phyloP scores from a whole-genome alignment of 2,797 vertebrate genomes.

The Carapus acus region DNA sequence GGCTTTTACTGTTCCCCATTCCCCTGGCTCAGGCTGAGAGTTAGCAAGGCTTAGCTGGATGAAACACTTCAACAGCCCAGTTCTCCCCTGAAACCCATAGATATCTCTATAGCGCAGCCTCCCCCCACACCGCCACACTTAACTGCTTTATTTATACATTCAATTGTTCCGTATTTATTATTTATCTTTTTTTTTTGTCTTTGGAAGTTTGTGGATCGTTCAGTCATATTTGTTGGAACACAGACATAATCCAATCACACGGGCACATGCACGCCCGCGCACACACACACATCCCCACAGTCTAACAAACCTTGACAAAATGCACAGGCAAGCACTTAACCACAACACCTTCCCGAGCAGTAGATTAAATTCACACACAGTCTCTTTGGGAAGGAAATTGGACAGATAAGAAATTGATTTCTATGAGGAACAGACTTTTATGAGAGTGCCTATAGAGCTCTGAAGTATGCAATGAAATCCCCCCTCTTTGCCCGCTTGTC shows the following conservation, averaged over 20 bases:
- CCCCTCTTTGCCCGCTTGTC: conserved; percentile 32
- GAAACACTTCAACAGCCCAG: conserved; percentile 73
- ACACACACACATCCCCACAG: conserved; percentile 24
- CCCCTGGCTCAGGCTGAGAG: conserved; percentile 74
- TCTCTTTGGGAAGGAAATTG: conserved; percentile 85
- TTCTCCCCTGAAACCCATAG: conserved; percentile 70
- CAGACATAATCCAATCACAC: conserved; percentile 25
- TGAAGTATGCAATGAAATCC: conserved; percentile 43
- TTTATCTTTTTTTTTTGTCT: conserved; percentile 47
- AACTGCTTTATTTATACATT: conserved; percentile 58
- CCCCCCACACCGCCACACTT: conserved; percentile 57
- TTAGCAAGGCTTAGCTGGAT: conserved; percentile 77
- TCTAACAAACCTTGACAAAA: conserved; percentile 46
- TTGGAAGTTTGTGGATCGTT: conserved; percentile 32
- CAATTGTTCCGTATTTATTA: conserved; percentile 53
- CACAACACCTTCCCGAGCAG: conserved; percentile 67
- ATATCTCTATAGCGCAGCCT: conserved; percentile 75
- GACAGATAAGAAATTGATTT: conserved; percentile 82
- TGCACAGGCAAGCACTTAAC: conserved; percentile 61
- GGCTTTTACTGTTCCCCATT: conserved; percentile 78
- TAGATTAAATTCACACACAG: conserved; percentile 80
- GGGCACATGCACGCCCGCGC: conserved; percentile 31
- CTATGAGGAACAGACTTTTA: conserved; percentile 45
- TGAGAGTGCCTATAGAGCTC: conserved; percentile 33
- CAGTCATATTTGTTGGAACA: background rate